These are phyloP conservation scores for Triplophysa siluroides DNA, from an alignment of 2,113 vertebrate species.

Conservation along the genomic window DNA sequence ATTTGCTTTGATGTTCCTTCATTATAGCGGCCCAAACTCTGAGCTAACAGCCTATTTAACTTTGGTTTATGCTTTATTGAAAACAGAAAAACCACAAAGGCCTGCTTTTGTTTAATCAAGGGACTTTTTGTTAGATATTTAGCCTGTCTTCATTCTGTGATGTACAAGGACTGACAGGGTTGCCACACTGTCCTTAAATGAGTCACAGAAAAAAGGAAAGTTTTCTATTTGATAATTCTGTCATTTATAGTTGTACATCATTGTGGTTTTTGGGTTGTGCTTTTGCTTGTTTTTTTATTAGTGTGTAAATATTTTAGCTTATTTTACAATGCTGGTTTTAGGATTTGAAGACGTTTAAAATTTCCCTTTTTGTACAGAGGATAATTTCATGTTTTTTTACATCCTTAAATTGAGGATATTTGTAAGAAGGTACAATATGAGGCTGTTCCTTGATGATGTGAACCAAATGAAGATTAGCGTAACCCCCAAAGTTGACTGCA, in stretches of 20 bases:
- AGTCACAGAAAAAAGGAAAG: neutral
- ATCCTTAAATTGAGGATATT: conserved; percentile 8
- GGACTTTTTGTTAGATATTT: conserved; percentile 10
- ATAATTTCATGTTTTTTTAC: conserved; percentile 22
- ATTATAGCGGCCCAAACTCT: neutral
- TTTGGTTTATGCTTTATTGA: conserved; percentile 19
- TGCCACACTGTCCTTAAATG: neutral
- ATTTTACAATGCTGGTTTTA: conserved; percentile 33
- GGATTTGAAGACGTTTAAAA: conserved; percentile 5
- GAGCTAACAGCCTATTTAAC: conserved; percentile 10
- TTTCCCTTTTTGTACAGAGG: conserved; percentile 38
- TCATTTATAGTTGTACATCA: conserved; percentile 49
- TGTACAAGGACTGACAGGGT: neutral
- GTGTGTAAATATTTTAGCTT: conserved; percentile 69
- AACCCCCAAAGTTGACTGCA: conserved; percentile 18
- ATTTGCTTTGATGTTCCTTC: conserved; percentile 17
- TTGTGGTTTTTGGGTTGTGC: conserved; percentile 50
- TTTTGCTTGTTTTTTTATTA: conserved; percentile 30
- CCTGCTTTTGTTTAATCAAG: conserved; percentile 20
- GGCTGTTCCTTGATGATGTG: conserved; percentile 32
- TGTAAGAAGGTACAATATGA: conserved; percentile 16
- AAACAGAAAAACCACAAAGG: conserved; percentile 22
- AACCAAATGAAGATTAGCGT: conserved; percentile 23
- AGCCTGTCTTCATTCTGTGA: neutral
- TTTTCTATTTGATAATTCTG: conserved; percentile 17